These are phyloP conservation scores for Oeneis ivallda DNA, from an alignment of 2,888 invertebrate genomes.

Conservation along the genomic window DNA sequence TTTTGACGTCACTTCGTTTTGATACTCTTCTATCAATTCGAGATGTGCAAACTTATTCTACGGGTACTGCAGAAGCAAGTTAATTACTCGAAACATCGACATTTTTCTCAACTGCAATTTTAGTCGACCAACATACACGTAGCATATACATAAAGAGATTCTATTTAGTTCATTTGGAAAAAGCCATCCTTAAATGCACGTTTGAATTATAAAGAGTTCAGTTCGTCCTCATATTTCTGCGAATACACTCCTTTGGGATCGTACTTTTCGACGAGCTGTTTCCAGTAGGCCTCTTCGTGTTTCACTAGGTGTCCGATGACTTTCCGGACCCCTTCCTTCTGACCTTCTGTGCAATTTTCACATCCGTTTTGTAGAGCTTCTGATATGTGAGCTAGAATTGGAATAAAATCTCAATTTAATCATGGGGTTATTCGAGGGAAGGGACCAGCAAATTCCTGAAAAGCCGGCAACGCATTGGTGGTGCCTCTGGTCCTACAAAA, in stretches of 20 bases:
- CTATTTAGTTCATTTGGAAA: slow-evolving; percentile 9
- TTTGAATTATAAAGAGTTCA: slow-evolving; percentile 38
- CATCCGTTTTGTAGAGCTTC: slow-evolving; percentile 72
- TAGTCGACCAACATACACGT: neutral
- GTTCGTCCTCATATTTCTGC: slow-evolving; percentile 63
- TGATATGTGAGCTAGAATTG: slow-evolving; percentile 62
- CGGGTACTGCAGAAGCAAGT: neutral
- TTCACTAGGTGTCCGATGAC: slow-evolving; percentile 66
- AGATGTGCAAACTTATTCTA: no score
- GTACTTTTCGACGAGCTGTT: slow-evolving; percentile 63
- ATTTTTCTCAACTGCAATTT: slow-evolving; percentile 1
- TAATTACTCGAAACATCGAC: slow-evolving; percentile 4
- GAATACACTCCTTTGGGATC: slow-evolving; percentile 63
- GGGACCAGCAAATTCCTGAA: no score
- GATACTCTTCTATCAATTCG: no score
- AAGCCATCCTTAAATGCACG: neutral
- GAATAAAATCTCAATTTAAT: neutral
- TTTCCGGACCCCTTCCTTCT: slow-evolving; percentile 59
- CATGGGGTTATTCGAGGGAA: no score
- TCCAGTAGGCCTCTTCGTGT: slow-evolving; percentile 62
- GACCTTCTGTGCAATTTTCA: slow-evolving; percentile 60
- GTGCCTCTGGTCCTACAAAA: no score
- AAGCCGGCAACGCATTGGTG: no score
- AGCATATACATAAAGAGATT: neutral
- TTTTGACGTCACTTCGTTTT: no score